A percentile compares a stretch with the other conserved stretches of the same genome.
Evolutionary conservation across 1,140 invertebrate genomes (phyloP).

Genomic region (Anastatus disparis): DNA sequence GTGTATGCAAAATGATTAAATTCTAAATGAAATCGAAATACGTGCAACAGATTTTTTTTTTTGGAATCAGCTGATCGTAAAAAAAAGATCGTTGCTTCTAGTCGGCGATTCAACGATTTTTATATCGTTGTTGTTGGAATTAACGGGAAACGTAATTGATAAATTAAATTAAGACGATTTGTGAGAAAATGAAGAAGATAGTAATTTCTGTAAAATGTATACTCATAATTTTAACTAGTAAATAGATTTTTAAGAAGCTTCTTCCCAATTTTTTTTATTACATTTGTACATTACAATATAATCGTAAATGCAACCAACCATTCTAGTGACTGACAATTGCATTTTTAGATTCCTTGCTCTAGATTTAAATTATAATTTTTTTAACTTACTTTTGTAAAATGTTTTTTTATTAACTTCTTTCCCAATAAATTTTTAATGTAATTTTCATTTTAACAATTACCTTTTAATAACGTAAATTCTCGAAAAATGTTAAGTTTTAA

Average conservation of each 20-base stretch:
- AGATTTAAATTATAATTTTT: not conserved
- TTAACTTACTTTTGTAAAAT: too few relatives aligned
- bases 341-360: not conserved
- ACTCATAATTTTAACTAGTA: slow-evolving; percentile 4
- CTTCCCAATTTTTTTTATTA: not conserved
- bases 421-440: too few relatives aligned
- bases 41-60: slow-evolving; percentile 7
- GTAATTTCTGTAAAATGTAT: slow-evolving; percentile 15
- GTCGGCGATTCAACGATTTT: slow-evolving; percentile 21
- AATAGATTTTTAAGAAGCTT: not conserved
- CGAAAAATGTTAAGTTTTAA: too few relatives aligned
- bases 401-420: too few relatives aligned
- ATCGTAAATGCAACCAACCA: not conserved
- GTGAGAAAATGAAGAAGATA: not conserved
- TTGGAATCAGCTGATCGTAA: not conserved
- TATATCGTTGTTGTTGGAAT: slow-evolving; percentile 5
- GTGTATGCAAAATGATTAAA: not conserved
- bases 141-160: not conserved
- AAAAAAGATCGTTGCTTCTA: slow-evolving; percentile 28
- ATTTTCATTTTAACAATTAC: too few relatives aligned
- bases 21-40: slow-evolving; percentile 21
- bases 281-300: slow-evolving; percentile 12
- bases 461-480: too few relatives aligned
- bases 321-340: slow-evolving; percentile 11
- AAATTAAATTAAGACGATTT: slow-evolving; percentile 6